Conservation (phyloP, 2,113 vertebrate species). For the Takifugu bimaculatus region DNA sequence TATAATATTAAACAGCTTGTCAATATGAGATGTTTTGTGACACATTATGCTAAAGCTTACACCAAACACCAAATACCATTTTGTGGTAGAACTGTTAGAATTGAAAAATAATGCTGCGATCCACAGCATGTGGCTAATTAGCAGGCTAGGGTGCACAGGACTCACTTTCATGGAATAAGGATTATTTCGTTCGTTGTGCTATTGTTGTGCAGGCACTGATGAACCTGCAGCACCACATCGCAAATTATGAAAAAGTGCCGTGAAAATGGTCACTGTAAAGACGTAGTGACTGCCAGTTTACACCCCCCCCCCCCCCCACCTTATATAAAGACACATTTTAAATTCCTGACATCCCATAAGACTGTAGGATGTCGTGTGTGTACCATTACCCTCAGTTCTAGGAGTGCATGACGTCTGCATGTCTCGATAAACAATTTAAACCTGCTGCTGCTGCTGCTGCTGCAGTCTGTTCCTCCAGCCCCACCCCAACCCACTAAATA, state of each 20-base stretch:
- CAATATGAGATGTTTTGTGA: constrained; percentile 2
- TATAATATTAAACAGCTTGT: constrained; percentile 1
- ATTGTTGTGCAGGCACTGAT: too few relatives aligned
- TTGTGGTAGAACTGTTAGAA: constrained; percentile 37
- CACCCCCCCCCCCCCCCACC: too few relatives aligned
- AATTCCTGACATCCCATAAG: constrained; percentile 3
- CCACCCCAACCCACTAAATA: not conserved
- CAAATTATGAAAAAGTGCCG: not conserved
- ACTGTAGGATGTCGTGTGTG: not conserved
- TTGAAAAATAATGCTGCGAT: constrained; percentile 22
- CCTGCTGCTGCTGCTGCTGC: constrained; percentile 2
- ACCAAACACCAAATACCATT: constrained; percentile 1
- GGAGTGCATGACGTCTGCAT: too few relatives aligned
- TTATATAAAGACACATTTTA: not conserved
- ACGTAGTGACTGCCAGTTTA: too few relatives aligned
- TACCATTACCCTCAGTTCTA: too few relatives aligned
- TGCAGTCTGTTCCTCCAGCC: too few relatives aligned
- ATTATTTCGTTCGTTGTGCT: not conserved
- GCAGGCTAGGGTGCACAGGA: not conserved
- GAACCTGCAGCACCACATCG: not conserved
- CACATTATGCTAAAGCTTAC: not conserved
- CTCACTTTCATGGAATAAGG: not conserved
- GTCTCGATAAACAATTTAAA: constrained; percentile 5
- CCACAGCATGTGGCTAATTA: constrained; percentile 20
- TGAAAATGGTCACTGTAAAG: too few relatives aligned